A percentile compares a stretch with the other conserved stretches of the same genome.
These are phyloP conservation scores for Ennomos fuscantarius DNA, from an alignment of 2,888 invertebrate species.

Conservation along the genomic window DNA sequence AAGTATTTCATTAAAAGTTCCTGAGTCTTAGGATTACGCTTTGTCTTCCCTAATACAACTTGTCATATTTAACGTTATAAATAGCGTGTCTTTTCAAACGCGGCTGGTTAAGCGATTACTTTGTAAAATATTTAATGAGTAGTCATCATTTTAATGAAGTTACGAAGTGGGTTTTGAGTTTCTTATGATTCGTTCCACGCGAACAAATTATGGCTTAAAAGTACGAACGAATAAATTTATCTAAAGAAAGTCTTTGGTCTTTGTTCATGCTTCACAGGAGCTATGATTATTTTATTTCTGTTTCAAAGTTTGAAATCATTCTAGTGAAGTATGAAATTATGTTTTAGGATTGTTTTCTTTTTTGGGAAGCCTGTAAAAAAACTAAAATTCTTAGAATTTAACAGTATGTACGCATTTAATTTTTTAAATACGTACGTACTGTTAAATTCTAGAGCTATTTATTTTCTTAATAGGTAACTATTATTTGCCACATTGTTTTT, in stretches of 20 bases:
- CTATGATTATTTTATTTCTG: conserved; percentile 33
- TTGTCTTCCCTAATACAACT: conserved; percentile 48
- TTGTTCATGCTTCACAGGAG: conserved; percentile 25
- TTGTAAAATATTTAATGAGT: conserved; percentile 32
- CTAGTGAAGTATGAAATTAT: conserved; percentile 3
- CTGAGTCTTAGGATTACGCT: conserved; percentile 54
- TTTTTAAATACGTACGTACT: too few relatives aligned
- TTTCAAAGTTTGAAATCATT: conserved; percentile 17
- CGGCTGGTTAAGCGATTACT: conserved; percentile 24
- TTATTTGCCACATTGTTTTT: too few relatives aligned
- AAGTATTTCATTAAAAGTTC: conserved; percentile 63
- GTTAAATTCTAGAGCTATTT: too few relatives aligned
- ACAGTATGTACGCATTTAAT: too few relatives aligned
- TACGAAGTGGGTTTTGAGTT: conserved; percentile 28
- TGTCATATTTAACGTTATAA: conserved; percentile 48
- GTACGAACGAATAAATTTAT: conserved; percentile 32
- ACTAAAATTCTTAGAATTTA: too few relatives aligned
- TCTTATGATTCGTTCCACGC: conserved; percentile 23
- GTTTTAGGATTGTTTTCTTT: neutral
- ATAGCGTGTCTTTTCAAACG: conserved; percentile 19
- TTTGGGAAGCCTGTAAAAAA: conserved; percentile 28
- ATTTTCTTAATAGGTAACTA: too few relatives aligned
- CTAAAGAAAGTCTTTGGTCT: conserved; percentile 5
- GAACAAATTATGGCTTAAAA: conserved; percentile 26
- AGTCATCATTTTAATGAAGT: conserved; percentile 26